Conservation (phyloP, 2,797 vertebrate genomes). For the Clangula hyemalis region DNA sequence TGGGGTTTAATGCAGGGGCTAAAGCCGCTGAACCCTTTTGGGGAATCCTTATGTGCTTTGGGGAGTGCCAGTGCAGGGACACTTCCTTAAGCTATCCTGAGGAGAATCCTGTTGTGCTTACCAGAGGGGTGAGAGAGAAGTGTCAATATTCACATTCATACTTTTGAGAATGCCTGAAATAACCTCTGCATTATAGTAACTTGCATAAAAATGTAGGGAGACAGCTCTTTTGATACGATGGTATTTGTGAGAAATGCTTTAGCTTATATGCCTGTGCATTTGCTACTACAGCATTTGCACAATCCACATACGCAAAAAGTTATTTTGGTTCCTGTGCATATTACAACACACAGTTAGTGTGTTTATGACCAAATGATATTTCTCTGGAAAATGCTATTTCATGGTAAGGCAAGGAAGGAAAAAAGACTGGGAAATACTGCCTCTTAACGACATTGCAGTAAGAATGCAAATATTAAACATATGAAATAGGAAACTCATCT, state of each 20-base stretch:
- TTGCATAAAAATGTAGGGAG: rapidly evolving
- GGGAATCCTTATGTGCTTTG: not conserved
- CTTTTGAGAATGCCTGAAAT: not conserved
- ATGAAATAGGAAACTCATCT: not conserved
- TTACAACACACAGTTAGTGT: not conserved
- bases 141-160: not conserved
- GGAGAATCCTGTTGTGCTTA: not conserved
- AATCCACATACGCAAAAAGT: not conserved
- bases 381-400: not conserved
- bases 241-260: not conserved
- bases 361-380: not conserved
- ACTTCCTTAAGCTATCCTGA: not conserved
- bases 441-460: not conserved
- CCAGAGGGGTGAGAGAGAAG: not conserved
- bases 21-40: rapidly evolving
- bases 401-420: not conserved
- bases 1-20: not conserved
- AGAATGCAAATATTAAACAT: not conserved
- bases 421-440: not conserved
- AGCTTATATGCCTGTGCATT: not conserved
- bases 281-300: not conserved
- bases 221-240: not conserved
- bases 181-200: not conserved
- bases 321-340: not conserved
- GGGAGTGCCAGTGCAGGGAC: not conserved